phyloP scores from a whole-genome alignment of 2,113 vertebrate species.

The Cariama cristata region DNA sequence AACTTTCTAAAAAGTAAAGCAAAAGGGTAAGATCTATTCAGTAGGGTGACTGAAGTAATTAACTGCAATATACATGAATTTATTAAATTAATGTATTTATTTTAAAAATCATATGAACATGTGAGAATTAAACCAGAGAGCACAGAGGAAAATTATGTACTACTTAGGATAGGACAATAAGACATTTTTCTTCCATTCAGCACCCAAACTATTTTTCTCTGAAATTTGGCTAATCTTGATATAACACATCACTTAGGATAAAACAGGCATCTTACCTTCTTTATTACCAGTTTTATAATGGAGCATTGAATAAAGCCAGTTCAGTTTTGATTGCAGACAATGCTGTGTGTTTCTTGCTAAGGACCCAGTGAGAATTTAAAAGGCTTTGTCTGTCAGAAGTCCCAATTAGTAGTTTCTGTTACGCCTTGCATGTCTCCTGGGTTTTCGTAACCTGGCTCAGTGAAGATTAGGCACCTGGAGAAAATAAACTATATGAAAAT shows the following conservation, averaged over 20 bases:
- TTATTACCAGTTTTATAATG: background rate
- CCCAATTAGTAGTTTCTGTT: background rate
- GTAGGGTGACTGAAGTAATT: background rate
- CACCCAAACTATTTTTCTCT: background rate
- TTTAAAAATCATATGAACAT: background rate
- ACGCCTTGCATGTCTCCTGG: background rate
- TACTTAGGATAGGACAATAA: background rate
- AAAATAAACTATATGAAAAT: background rate
- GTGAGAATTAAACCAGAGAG: background rate
- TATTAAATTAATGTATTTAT: background rate
- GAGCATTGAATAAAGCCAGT: background rate
- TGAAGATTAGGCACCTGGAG: background rate
- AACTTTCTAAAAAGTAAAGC: background rate
- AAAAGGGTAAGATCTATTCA: background rate
- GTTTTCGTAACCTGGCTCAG: background rate
- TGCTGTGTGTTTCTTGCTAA: background rate
- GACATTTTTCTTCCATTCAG: background rate
- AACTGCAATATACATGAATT: background rate
- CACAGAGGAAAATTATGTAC: background rate
- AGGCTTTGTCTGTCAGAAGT: background rate
- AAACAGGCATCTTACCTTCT: background rate
- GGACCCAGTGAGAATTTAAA: background rate
- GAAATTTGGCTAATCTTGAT: background rate
- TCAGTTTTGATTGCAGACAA: background rate
- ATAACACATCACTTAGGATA: background rate